Evolutionary conservation across 2,888 invertebrate species (phyloP).

Genomic region (Lochmaea capreae): DNA sequence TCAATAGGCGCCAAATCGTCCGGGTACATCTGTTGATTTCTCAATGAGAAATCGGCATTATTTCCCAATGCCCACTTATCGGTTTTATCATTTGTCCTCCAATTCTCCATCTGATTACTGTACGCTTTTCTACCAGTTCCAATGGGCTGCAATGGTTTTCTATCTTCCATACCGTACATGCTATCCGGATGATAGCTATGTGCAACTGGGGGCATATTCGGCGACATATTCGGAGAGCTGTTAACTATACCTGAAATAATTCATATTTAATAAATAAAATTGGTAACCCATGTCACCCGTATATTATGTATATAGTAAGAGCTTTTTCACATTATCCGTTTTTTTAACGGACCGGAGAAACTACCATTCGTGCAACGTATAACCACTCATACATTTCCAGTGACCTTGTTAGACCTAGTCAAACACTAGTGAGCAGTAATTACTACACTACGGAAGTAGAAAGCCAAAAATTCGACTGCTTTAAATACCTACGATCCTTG

Average conservation of each 20-base stretch:
- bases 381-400: too few species aligned
- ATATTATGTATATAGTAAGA: too few species aligned
- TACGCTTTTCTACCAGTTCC: slow-evolving; percentile 82
- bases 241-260: slow-evolving; percentile 62
- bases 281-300: too few species aligned
- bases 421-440: too few species aligned
- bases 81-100: slow-evolving; percentile 40
- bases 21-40: slow-evolving; percentile 58
- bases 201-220: slow-evolving; percentile 53
- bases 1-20: slow-evolving; percentile 67
- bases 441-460: too few species aligned
- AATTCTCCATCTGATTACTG: slow-evolving; percentile 52
- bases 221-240: slow-evolving; percentile 67
- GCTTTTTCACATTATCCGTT: too few species aligned
- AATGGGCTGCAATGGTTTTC: slow-evolving; percentile 75
- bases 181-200: slow-evolving; percentile 39
- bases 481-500: too few species aligned
- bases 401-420: too few species aligned
- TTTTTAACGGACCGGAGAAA: too few species aligned
- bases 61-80: slow-evolving; percentile 47
- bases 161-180: slow-evolving; percentile 63
- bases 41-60: slow-evolving; percentile 53
- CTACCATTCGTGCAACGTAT: too few species aligned
- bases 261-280: background rate
- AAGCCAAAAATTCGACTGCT: too few species aligned